Percentiles rank a stretch among this genome's conserved stretches.
These are phyloP conservation scores for Uromys caudimaculatus DNA, from an alignment of 2,797 vertebrate genomes.

Conservation along the genomic window DNA sequence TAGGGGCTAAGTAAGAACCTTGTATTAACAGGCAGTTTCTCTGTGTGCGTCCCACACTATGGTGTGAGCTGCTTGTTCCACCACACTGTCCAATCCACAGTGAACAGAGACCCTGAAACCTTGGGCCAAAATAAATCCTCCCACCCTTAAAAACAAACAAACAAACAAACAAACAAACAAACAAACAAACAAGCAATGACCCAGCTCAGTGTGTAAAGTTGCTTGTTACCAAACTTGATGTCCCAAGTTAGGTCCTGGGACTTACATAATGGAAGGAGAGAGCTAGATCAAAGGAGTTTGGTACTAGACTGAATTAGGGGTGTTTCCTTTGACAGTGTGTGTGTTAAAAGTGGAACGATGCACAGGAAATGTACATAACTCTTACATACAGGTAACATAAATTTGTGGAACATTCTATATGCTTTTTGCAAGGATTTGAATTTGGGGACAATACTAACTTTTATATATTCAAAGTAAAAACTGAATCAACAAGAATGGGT, in stretches of 20 bases:
- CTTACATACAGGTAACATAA: background rate
- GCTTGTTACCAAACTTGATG: background rate
- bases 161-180: background rate
- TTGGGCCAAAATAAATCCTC: background rate
- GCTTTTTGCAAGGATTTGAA: background rate
- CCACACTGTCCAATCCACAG: background rate
- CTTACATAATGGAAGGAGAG: background rate
- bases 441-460: conserved; percentile 28
- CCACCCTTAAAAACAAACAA: background rate
- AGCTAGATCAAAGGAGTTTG: background rate
- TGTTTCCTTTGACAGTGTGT: conserved; percentile 12
- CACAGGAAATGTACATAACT: conserved; percentile 25
- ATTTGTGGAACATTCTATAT: background rate
- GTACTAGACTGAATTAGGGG: conserved; percentile 31
- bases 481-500: background rate
- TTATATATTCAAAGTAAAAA: conserved; percentile 51
- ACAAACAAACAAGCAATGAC: background rate
- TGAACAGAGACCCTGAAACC: background rate
- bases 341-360: conserved; percentile 3
- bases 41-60: background rate
- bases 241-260: background rate
- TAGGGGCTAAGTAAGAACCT: background rate
- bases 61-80: background rate
- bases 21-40: background rate
- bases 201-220: background rate